Evolutionary conservation across 1,140 invertebrate genomes (phyloP).

Genomic region (Gyrodactylus bullatarudis): DNA sequence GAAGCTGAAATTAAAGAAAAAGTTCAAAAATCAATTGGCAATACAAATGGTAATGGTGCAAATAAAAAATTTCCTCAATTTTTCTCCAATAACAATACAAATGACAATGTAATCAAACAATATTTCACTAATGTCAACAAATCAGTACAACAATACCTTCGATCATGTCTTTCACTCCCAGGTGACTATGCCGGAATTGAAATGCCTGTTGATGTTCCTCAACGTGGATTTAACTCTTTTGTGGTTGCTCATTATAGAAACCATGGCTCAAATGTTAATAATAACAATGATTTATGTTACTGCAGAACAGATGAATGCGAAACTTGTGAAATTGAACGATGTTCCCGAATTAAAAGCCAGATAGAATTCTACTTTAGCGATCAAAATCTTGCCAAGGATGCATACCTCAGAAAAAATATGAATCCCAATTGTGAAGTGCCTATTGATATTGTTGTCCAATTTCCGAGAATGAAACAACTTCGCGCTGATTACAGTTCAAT

Average conservation of each 20-base stretch:
- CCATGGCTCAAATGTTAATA: not conserved
- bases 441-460: constrained; percentile 61
- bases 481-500: not conserved
- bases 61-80: too few relatives aligned
- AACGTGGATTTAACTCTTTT: not conserved
- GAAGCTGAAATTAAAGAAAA: not conserved
- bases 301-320: not conserved
- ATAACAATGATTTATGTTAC: too few relatives aligned
- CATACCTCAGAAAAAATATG: constrained; percentile 86
- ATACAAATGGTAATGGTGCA: too few relatives aligned
- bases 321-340: not conserved
- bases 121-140: not conserved
- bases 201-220: not conserved
- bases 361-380: constrained; percentile 86
- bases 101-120: not conserved
- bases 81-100: not conserved
- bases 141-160: not conserved
- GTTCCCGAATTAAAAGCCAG: not conserved
- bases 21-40: not conserved
- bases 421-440: constrained; percentile 59
- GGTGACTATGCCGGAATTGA: not conserved
- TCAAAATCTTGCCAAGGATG: constrained; percentile 71
- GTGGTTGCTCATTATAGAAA: not conserved
- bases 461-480: constrained; percentile 30
- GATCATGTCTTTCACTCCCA: not conserved